Percentiles rank a stretch among this genome's conserved stretches.
phyloP scores from a whole-genome alignment of 2,888 invertebrate genomes.

The Habrosyne pyritoides region DNA sequence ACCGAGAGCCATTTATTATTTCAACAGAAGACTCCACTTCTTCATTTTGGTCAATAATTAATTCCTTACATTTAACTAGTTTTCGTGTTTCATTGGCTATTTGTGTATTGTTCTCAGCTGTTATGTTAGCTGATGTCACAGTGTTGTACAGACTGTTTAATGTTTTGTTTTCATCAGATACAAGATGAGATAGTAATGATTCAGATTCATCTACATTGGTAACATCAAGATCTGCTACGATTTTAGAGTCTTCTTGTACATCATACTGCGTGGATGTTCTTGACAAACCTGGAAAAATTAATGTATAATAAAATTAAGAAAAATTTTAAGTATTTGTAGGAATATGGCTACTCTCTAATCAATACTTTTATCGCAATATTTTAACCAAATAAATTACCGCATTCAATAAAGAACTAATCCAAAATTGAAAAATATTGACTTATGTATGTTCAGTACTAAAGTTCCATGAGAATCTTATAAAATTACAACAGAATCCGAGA shows the following conservation, averaged over 20 bases:
- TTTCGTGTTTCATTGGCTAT: conserved; percentile 70
- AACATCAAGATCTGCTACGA: conserved; percentile 55
- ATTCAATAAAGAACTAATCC: too few relatives aligned
- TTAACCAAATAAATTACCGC: too few relatives aligned
- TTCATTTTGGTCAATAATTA: conserved; percentile 60
- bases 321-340: too few relatives aligned
- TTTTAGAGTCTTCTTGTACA: conserved; percentile 58
- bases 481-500: neutral
- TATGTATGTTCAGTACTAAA: too few relatives aligned
- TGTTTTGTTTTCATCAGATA: conserved; percentile 76
- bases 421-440: too few relatives aligned
- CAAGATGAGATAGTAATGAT: conserved; percentile 72
- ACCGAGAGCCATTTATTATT: conserved; percentile 88
- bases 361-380: too few relatives aligned
- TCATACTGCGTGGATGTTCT: conserved; percentile 58
- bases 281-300: conserved; percentile 42
- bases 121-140: conserved; percentile 70
- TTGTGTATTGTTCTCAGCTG: conserved; percentile 65
- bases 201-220: conserved; percentile 76
- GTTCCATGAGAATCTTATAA: too few relatives aligned
- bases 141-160: conserved; percentile 72
- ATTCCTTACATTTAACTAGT: conserved; percentile 71
- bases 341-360: too few relatives aligned
- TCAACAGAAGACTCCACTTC: conserved; percentile 77
- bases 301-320: too few relatives aligned